Evolutionary conservation across 2,888 invertebrate genomes (phyloP).

Genomic region (Embidobia sp.): DNA sequence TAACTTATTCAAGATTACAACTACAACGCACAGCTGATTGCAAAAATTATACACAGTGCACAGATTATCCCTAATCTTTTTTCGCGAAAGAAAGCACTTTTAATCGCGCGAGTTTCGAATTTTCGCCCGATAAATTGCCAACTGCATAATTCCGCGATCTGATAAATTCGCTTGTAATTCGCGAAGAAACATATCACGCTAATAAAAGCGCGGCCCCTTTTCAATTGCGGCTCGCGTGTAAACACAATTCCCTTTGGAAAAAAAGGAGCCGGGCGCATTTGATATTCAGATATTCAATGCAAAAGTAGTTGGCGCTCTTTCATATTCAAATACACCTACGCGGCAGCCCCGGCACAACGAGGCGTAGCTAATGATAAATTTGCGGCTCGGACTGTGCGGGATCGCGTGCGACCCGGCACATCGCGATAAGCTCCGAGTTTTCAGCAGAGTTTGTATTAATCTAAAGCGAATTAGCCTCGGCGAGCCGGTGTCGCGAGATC

Average conservation of each 20-base stretch:
- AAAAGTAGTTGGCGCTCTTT: conserved; percentile 36
- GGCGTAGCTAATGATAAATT: conserved; percentile 30
- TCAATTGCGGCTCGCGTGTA: conserved; percentile 20
- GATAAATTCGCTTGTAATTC: not conserved
- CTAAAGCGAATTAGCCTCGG: conserved; percentile 13
- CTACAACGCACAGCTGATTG: no score
- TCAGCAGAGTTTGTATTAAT: conserved; percentile 10
- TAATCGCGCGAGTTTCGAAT: no score
- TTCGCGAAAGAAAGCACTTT: no score
- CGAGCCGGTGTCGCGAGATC: no score
- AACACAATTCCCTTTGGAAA: conserved; percentile 25
- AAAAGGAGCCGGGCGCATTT: conserved; percentile 10
- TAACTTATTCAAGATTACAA: no score
- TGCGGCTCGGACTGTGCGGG: conserved; percentile 7
- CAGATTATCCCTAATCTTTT: no score
- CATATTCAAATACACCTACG: conserved; percentile 24
- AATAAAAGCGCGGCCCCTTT: not conserved
- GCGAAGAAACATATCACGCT: not conserved
- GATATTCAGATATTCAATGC: conserved; percentile 30
- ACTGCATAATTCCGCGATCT: no score
- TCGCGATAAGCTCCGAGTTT: conserved; percentile 19
- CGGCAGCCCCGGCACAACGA: conserved; percentile 13
- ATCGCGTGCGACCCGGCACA: conserved; percentile 19
- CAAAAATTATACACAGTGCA: no score
- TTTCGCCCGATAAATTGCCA: no score